Evolutionary conservation across 2,888 invertebrate genomes (phyloP), one percentile per base, ranked within the genome.

Genomic region (Mechanitis messenoides): DNA sequence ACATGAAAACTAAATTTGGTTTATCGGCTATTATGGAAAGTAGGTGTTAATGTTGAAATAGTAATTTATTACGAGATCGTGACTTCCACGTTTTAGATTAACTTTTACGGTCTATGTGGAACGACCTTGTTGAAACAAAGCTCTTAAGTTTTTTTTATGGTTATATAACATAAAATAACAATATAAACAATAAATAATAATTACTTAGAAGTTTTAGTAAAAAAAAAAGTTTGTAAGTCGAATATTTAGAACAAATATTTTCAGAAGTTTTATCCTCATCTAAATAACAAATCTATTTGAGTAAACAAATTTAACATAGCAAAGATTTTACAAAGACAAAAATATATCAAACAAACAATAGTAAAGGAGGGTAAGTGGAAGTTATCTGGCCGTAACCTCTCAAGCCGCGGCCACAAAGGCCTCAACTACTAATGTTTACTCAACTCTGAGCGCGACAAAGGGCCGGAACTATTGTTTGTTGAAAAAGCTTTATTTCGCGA

Each of bases 1-100:
- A 90, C 89, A 89, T 87, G 89, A 85, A 90, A 90, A 89, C 88
- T 87, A 89, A 90, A 90, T 90, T 90, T 90, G 88, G 89, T 89
- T 89, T 89, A 89, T 89, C 89, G 89, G 84, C 87, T 86, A 86
- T 89, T 89, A 90, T 89, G 90, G 87, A 87, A 87, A 89, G 86
- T 88, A 88, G 88, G 89, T 89, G 90, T 84, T 88, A 87, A 88
- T 89, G 86, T 85, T 80, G 81, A 77, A 83, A 77, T 73, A 79
- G 80, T 85, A 81, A 89, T 90, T 88, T 90, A 90, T 88, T 74
- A 78, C 75, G 63, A 68, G 78, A 82, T 84, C 88, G 87, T 90
- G 90, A 89, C 87, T 87, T 82, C 78, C 79, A 74, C 71, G 74
- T 82, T 84, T 80, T 76, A 71, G 73, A 72, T 72, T 65, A 75